Evolutionary conservation across 2,113 vertebrate species (phyloP).

Genomic region (Gnathonemus longibarbis): DNA sequence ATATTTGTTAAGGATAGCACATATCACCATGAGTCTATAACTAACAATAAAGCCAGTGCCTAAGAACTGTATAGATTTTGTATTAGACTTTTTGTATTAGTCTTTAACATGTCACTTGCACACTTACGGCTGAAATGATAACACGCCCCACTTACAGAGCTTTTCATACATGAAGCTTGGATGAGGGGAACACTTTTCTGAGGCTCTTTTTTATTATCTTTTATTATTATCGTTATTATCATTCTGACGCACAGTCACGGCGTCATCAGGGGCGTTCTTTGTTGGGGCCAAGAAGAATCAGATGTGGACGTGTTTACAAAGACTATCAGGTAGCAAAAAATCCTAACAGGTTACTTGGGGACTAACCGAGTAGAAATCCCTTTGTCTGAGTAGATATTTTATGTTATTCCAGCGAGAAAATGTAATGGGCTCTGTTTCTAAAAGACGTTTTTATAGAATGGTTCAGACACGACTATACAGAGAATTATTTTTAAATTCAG

Average conservation of each 20-base stretch:
- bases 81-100: not conserved
- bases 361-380: not conserved
- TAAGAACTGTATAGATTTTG: not conserved
- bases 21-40: not conserved
- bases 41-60: not conserved
- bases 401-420: not conserved
- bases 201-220: not conserved
- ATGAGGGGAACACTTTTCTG: not conserved
- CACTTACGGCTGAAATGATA: not conserved
- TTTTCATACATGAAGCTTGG: not conserved
- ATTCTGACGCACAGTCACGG: not conserved
- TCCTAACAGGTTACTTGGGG: not conserved
- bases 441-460: not conserved
- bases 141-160: not conserved
- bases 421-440: not conserved
- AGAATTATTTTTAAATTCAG: not conserved
- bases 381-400: slow-evolving; percentile 13
- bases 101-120: not conserved
- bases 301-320: slow-evolving; percentile 18
- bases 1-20: not conserved
- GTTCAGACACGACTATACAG: not conserved
- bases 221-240: not conserved
- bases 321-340: not conserved
- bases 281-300: slow-evolving; percentile 18
- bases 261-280: slow-evolving; percentile 12